A percentile compares a stretch with the other conserved stretches of the same genome.
These are phyloP conservation scores for Drosophila nr. perissopoda DNA, from an alignment of 2,888 invertebrate species.

Conservation along the genomic window DNA sequence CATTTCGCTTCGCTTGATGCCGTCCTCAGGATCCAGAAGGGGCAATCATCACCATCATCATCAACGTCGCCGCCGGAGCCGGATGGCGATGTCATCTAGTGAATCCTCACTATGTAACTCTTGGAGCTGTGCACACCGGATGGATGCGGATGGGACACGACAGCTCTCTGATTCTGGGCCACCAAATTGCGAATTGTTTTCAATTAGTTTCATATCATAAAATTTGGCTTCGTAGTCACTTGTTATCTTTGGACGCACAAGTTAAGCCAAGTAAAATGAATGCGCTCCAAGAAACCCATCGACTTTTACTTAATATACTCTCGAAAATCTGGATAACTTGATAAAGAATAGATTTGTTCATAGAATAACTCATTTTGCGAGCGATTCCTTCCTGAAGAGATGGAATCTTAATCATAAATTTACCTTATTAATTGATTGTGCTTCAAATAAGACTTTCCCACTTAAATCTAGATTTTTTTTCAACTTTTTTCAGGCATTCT, in stretches of 20 bases:
- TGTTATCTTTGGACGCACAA: slow-evolving; percentile 38
- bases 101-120: too few relatives aligned
- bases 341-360: too few relatives aligned
- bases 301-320: not conserved
- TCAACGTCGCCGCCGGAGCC: slow-evolving; percentile 38
- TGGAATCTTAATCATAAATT: not conserved
- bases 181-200: slow-evolving; percentile 41
- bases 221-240: slow-evolving; percentile 40
- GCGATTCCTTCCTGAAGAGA: too few relatives aligned
- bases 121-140: too few relatives aligned
- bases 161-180: too few relatives aligned
- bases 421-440: not conserved
- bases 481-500: not conserved
- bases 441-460: not conserved
- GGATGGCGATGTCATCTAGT: slow-evolving; percentile 56
- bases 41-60: too few relatives aligned
- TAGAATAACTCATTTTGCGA: too few relatives aligned
- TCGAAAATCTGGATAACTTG: not conserved
- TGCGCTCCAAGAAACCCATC: not conserved
- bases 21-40: slow-evolving; percentile 8
- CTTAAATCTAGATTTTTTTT: not conserved
- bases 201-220: slow-evolving; percentile 39
- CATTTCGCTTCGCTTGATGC: slow-evolving; percentile 29
- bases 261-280: not conserved
- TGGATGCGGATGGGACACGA: too few relatives aligned